Conservation (phyloP, 2,888 invertebrate genomes). For the Synanthedon myopaeformis region DNA sequence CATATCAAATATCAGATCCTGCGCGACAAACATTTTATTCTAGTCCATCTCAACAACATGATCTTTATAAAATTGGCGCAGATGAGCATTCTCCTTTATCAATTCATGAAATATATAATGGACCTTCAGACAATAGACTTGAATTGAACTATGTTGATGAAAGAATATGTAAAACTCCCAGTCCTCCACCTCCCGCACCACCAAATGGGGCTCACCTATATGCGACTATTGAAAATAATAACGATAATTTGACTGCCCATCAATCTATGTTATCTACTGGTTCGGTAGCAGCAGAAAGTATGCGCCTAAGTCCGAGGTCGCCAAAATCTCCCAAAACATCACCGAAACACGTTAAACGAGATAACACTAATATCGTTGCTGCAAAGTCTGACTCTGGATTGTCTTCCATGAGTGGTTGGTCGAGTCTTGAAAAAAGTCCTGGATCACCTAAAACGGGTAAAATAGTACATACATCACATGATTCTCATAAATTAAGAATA, state of each 20-base stretch:
- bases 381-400: slow-evolving; percentile 89
- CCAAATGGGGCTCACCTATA: slow-evolving; percentile 72
- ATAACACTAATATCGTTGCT: slow-evolving; percentile 73
- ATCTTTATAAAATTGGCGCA: slow-evolving; percentile 59
- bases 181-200: slow-evolving; percentile 87
- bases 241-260: slow-evolving; percentile 27
- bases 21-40: slow-evolving; percentile 49
- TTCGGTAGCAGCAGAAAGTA: slow-evolving; percentile 45
- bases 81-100: slow-evolving; percentile 74
- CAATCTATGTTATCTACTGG: slow-evolving; percentile 44
- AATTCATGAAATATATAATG: slow-evolving; percentile 74
- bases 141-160: slow-evolving; percentile 64
- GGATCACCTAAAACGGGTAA: slow-evolving; percentile 78
- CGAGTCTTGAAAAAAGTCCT: slow-evolving; percentile 86
- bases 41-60: slow-evolving; percentile 49
- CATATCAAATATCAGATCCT: slow-evolving; percentile 56
- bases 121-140: slow-evolving; percentile 50
- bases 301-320: slow-evolving; percentile 75
- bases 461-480: slow-evolving; percentile 44
- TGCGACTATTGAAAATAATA: slow-evolving; percentile 50
- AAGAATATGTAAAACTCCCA: slow-evolving; percentile 69
- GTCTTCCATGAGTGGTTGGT: slow-evolving; percentile 90
- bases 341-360: slow-evolving; percentile 75
- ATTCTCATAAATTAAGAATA: slow-evolving; percentile 50
- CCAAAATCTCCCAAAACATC: slow-evolving; percentile 81